Percentiles rank a stretch among this genome's conserved stretches.
phyloP scores from a whole-genome alignment of 2,113 vertebrate species.

The Sapajus apella region DNA sequence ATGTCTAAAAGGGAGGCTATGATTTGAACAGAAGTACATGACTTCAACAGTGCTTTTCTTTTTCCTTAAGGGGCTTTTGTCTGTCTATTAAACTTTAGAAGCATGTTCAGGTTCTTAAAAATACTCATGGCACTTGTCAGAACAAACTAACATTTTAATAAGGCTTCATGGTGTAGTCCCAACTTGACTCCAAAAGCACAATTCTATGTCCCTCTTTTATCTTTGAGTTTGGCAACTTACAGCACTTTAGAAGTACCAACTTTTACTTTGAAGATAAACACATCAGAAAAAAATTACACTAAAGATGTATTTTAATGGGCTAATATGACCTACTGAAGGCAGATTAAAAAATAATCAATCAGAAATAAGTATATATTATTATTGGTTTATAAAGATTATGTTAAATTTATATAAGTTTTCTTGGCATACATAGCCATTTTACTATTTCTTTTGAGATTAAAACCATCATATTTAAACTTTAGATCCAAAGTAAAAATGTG shows the following conservation, averaged over 20 bases:
- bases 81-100: neutral
- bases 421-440: neutral
- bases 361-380: slow-evolving; percentile 8
- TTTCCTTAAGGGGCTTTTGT: neutral
- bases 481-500: slow-evolving; percentile 41
- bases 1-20: neutral
- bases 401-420: slow-evolving; percentile 12
- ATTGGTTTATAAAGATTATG: slow-evolving; percentile 4
- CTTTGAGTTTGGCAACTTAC: neutral
- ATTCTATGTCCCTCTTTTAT: neutral
- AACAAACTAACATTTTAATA: neutral
- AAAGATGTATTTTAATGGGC: slow-evolving; percentile 11
- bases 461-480: slow-evolving; percentile 15
- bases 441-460: neutral
- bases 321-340: neutral
- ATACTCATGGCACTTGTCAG: neutral
- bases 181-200: neutral
- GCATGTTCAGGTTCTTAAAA: neutral
- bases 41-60: neutral
- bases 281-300: neutral
- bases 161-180: neutral
- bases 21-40: neutral
- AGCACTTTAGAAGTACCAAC: neutral
- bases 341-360: slow-evolving; percentile 39
- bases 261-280: slow-evolving; percentile 29